Conservation (phyloP, 2,797 vertebrate genomes). For the Sebastes steindachneri region DNA sequence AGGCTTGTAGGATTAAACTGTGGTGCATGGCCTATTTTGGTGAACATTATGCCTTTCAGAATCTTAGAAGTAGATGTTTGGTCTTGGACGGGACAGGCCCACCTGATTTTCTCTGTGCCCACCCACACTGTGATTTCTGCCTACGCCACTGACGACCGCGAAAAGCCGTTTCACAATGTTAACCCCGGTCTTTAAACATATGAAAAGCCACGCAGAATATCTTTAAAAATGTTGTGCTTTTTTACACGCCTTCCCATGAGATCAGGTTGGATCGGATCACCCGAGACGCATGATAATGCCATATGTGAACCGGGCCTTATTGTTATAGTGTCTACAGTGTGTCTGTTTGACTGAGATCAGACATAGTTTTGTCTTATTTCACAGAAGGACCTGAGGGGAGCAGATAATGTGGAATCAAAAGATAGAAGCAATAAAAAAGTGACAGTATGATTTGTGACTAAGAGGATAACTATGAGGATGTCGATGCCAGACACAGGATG, state of each 20-base stretch:
- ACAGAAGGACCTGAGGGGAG: constrained; percentile 26
- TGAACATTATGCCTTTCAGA: rapidly evolving
- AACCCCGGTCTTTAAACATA: too few relatives aligned
- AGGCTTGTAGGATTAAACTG: too few relatives aligned
- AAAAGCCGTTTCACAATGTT: too few relatives aligned
- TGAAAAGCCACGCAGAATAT: too few relatives aligned
- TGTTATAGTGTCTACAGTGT: neutral
- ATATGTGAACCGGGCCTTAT: rapidly evolving
- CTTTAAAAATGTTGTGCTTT: too few relatives aligned
- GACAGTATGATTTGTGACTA: constrained; percentile 57
- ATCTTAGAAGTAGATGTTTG: too few relatives aligned
- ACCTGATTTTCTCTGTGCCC: too few relatives aligned
- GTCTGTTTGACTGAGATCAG: neutral
- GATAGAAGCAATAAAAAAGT: constrained; percentile 54
- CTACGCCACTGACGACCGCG: rapidly evolving
- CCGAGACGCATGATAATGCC: neutral
- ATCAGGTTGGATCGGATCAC: too few relatives aligned
- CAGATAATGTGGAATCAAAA: constrained; percentile 37
- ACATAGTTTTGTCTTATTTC: constrained; percentile 21
- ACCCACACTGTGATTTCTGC: too few relatives aligned
- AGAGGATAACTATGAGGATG: constrained; percentile 41
- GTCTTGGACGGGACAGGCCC: too few relatives aligned
- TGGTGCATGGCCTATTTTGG: too few relatives aligned
- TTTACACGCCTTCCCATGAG: too few relatives aligned
- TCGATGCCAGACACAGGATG: constrained; percentile 22